Evolutionary conservation across 2,797 vertebrate species (phyloP).

Genomic region (Pipistrellus kuhlii): DNA sequence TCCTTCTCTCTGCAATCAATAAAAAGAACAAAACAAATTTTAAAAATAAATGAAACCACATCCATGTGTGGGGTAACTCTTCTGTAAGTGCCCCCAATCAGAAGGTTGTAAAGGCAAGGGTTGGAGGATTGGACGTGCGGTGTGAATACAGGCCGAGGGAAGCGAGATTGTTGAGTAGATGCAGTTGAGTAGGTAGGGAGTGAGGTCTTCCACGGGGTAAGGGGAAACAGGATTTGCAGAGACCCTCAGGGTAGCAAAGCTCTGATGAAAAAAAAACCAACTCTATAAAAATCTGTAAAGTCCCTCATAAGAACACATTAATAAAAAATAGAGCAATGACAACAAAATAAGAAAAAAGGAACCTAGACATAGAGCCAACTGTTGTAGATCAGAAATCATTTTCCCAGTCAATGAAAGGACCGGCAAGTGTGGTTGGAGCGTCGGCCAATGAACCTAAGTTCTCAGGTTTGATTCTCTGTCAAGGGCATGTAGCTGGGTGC

Average conservation of each 20-base stretch:
- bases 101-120: not conserved
- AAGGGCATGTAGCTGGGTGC: not conserved
- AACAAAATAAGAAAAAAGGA: not conserved
- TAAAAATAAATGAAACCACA: no score
- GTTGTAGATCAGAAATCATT: not conserved
- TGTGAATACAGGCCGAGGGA: not conserved
- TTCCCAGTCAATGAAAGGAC: not conserved
- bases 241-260: not conserved
- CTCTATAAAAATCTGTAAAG: not conserved
- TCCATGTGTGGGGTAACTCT: not conserved
- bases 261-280: not conserved
- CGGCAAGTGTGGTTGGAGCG: not conserved
- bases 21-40: no score
- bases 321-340: not conserved
- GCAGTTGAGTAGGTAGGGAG: no score
- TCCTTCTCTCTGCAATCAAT: not conserved
- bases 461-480: not conserved
- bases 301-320: not conserved
- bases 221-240: not conserved
- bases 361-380: not conserved
- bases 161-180: not conserved
- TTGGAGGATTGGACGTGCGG: not conserved
- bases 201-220: not conserved
- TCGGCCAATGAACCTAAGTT: not conserved
- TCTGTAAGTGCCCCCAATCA: not conserved